Conservation (phyloP, 2,888 invertebrate genomes). For the Clitarchus hookeri region DNA sequence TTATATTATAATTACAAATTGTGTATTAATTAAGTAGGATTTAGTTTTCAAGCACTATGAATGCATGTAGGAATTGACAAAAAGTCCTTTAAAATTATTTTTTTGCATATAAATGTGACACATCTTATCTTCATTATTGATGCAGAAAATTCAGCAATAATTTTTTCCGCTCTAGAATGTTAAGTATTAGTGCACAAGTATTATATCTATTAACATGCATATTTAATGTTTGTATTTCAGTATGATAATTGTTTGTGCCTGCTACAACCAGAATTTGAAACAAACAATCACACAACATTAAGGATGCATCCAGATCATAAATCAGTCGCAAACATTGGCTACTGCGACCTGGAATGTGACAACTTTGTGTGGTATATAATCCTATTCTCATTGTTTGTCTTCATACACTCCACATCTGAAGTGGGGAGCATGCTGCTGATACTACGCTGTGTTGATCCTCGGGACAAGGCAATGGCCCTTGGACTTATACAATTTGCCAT, state of each 20-base stretch:
- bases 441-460: conserved; percentile 86
- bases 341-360: conserved; percentile 78
- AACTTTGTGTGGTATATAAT: conserved; percentile 80
- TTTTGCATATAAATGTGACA: too few relatives aligned
- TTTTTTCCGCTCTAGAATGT: background rate
- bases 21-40: too few relatives aligned
- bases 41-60: too few relatives aligned
- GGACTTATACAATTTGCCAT: conserved; percentile 93
- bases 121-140: too few relatives aligned
- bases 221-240: conserved; percentile 49
- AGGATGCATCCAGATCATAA: conserved; percentile 5
- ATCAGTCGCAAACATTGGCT: conserved; percentile 70
- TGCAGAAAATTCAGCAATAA: too few relatives aligned
- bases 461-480: conserved; percentile 93
- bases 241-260: conserved; percentile 60
- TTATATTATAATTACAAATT: too few relatives aligned
- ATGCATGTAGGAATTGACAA: too few relatives aligned
- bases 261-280: conserved; percentile 40
- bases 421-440: conserved; percentile 90
- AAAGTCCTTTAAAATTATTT: too few relatives aligned
- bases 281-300: background rate
- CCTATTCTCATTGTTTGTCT: conserved; percentile 85
- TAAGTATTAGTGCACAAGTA: background rate
- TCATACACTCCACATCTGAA: conserved; percentile 91
- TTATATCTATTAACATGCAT: background rate